These are phyloP conservation scores for Vicugna pacos DNA, from an alignment of 2,113 vertebrate species.

Conservation along the genomic window DNA sequence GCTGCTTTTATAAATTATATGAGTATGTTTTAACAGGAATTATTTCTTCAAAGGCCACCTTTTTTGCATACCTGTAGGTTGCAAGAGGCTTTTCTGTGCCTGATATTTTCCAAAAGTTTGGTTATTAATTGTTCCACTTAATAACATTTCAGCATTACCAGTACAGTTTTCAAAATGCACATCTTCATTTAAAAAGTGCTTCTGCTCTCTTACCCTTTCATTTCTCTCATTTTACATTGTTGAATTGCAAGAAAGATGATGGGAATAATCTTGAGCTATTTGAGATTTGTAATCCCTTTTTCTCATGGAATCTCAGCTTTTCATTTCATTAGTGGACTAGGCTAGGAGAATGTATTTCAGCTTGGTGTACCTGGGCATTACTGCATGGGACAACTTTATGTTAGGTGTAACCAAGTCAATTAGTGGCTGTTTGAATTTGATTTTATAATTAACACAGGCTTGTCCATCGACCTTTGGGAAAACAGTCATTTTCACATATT, in stretches of 20 bases:
- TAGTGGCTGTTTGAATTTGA: conserved; percentile 80
- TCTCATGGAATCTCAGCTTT: conserved; percentile 63
- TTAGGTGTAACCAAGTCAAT: conserved; percentile 79
- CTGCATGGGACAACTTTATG: conserved; percentile 73
- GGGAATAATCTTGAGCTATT: neutral
- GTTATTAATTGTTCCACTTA: conserved; percentile 49
- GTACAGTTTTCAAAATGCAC: conserved; percentile 48
- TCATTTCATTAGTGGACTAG: conserved; percentile 78
- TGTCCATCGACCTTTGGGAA: conserved; percentile 81
- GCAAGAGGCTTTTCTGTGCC: neutral
- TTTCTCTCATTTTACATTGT: conserved; percentile 42
- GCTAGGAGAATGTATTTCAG: conserved; percentile 77
- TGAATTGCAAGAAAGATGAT: conserved; percentile 40
- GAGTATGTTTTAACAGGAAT: neutral
- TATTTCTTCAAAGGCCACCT: neutral
- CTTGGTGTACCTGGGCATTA: conserved; percentile 77
- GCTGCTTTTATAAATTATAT: neutral
- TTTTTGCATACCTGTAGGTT: neutral
- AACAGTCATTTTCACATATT: conserved; percentile 78
- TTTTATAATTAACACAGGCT: conserved; percentile 85
- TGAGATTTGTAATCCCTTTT: conserved; percentile 60
- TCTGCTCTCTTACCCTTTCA: conserved; percentile 38
- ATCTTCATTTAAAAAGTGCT: conserved; percentile 46
- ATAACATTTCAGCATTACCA: conserved; percentile 30
- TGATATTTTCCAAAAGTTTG: neutral